These are phyloP conservation scores for Dendroctonus ponderosae DNA, from an alignment of 1,140 invertebrate genomes.

Conservation along the genomic window DNA sequence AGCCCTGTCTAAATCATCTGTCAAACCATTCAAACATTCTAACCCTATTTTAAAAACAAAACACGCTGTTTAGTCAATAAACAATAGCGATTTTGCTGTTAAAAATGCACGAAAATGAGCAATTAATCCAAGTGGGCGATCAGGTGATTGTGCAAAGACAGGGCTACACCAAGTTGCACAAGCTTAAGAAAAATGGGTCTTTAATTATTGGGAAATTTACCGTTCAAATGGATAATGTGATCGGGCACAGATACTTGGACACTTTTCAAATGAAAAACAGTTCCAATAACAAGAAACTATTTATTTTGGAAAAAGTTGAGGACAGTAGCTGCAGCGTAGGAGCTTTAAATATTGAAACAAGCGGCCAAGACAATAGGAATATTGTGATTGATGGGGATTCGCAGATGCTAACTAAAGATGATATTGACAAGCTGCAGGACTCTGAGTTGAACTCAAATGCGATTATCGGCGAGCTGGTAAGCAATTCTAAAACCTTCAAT, in stretches of 20 bases:
- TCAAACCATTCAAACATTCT: too few relatives aligned
- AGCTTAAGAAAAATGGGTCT: slow-evolving; percentile 61
- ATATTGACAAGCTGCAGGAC: slow-evolving; percentile 76
- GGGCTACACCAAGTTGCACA: slow-evolving; percentile 73
- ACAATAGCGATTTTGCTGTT: too few relatives aligned
- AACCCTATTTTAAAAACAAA: too few relatives aligned
- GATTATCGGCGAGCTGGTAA: slow-evolving; percentile 83
- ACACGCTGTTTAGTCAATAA: too few relatives aligned
- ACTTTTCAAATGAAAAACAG: slow-evolving; percentile 75
- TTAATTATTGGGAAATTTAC: slow-evolving; percentile 69
- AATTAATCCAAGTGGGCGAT: slow-evolving; percentile 60
- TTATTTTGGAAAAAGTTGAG: slow-evolving; percentile 58
- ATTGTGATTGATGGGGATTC: slow-evolving; percentile 82
- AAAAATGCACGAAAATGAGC: slow-evolving; percentile 25
- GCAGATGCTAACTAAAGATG: slow-evolving; percentile 78
- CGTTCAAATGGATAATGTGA: slow-evolving; percentile 66
- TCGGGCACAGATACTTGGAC: slow-evolving; percentile 73
- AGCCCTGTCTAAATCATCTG: too few relatives aligned
- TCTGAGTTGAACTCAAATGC: slow-evolving; percentile 73
- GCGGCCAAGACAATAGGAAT: slow-evolving; percentile 79
- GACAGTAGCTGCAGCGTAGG: slow-evolving; percentile 53
- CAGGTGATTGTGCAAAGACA: slow-evolving; percentile 74
- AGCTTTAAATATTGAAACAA: slow-evolving; percentile 56
- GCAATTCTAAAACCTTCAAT: slow-evolving; percentile 84
- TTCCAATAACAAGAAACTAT: slow-evolving; percentile 58